A percentile compares a stretch with the other conserved stretches of the same genome.
These are phyloP conservation scores for Aphaenogaster floridana DNA, from an alignment of 1,140 invertebrate species.

Conservation along the genomic window DNA sequence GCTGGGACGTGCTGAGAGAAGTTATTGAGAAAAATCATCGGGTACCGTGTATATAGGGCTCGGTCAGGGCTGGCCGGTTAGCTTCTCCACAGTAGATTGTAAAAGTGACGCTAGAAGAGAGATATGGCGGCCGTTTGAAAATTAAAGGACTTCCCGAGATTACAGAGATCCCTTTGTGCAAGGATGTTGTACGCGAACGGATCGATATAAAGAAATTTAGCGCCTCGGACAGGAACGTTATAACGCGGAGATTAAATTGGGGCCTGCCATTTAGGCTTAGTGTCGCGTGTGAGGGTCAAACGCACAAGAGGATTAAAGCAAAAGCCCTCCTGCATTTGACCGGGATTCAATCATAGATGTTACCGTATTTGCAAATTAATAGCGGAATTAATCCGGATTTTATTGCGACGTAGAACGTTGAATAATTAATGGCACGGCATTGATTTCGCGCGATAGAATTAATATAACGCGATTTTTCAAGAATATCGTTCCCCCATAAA, in stretches of 20 bases:
- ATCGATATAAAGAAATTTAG: constrained; percentile 58
- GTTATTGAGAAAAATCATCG: constrained; percentile 40
- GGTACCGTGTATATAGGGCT: neutral
- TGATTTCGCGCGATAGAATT: neutral
- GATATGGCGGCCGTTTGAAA: constrained; percentile 1
- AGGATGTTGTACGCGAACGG: neutral
- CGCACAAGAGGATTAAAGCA: constrained; percentile 58
- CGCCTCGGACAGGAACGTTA: constrained; percentile 27
- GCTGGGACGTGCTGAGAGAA: neutral
- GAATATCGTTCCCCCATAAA: neutral
- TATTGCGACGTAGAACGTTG: constrained; percentile 10
- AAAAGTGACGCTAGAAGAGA: neutral
- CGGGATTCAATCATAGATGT: constrained; percentile 57
- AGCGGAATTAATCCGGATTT: constrained; percentile 40
- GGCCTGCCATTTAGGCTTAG: constrained; percentile 61
- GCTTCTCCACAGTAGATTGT: neutral
- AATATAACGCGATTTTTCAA: neutral
- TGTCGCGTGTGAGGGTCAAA: constrained; percentile 58
- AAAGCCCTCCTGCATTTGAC: constrained; percentile 56
- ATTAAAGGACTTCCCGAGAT: neutral
- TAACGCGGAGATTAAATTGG: constrained; percentile 55
- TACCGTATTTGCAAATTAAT: constrained; percentile 58
- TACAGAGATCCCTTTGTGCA: neutral
- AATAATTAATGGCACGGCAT: constrained; percentile 21
- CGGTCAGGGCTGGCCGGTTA: neutral